phyloP scores from a whole-genome alignment of 1,140 invertebrate genomes.

The Drosophila nannoptera region DNA sequence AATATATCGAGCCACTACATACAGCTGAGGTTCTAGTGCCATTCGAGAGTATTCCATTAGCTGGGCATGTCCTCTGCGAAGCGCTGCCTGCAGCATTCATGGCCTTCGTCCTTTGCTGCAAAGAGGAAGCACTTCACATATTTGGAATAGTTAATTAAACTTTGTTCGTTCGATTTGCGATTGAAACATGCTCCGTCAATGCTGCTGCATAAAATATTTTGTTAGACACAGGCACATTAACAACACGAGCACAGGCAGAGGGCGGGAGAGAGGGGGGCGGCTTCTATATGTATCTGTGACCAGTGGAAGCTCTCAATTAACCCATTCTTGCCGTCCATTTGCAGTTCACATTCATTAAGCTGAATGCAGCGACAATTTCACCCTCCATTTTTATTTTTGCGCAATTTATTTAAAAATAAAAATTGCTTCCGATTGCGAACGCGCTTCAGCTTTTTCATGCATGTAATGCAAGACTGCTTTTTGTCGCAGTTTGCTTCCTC shows the following conservation, averaged over 20 bases:
- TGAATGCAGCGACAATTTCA: slow-evolving; percentile 73
- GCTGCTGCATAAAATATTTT: slow-evolving; percentile 33
- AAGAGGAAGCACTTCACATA: slow-evolving; percentile 2
- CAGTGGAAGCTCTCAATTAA: slow-evolving; percentile 47
- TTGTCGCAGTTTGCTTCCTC: slow-evolving; percentile 21
- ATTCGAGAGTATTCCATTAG: too few species aligned
- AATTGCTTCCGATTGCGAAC: slow-evolving; percentile 69
- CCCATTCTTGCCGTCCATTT: slow-evolving; percentile 45
- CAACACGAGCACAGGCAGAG: not conserved
- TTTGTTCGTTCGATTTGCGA: slow-evolving; percentile 52
- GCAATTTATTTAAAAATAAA: slow-evolving; percentile 75
- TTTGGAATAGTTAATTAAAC: slow-evolving; percentile 67
- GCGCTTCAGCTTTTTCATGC: slow-evolving; percentile 55
- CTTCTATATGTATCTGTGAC: not conserved
- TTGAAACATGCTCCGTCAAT: slow-evolving; percentile 43
- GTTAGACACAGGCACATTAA: slow-evolving; percentile 36
- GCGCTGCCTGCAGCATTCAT: too few species aligned
- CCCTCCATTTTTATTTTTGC: slow-evolving; percentile 37
- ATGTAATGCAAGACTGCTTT: slow-evolving; percentile 53
- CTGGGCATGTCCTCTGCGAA: too few species aligned
- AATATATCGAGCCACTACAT: too few species aligned
- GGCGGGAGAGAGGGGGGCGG: too few species aligned
- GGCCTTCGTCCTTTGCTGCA: too few species aligned
- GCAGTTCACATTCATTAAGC: slow-evolving; percentile 72
- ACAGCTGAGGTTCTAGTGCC: too few species aligned